Evolutionary conservation across 2,888 invertebrate genomes (phyloP).

Genomic region (Bugula neritina): DNA sequence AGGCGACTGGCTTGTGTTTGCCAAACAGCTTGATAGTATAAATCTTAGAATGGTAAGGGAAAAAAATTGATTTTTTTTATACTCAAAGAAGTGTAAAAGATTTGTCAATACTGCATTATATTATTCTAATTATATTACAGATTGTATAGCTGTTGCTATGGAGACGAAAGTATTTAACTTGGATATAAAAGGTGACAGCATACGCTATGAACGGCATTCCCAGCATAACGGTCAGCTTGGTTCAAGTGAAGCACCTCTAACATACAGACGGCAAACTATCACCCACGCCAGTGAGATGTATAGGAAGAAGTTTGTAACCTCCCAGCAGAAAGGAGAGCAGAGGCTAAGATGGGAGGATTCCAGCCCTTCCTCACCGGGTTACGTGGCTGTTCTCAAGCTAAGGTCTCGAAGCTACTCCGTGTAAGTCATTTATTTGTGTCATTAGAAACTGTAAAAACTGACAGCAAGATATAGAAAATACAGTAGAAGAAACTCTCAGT

Average conservation of each 20-base stretch:
- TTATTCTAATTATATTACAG: no score
- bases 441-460: no score
- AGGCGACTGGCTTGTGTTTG: no score
- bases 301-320: neutral
- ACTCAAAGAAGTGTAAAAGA: neutral
- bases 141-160: neutral
- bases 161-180: neutral
- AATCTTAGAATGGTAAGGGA: no score
- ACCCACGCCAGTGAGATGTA: conserved; percentile 18
- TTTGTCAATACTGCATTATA: neutral
- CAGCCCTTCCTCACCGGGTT: neutral
- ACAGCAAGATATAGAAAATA: no score
- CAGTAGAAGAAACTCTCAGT: no score
- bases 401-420: neutral
- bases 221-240: neutral
- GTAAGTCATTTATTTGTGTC: neutral
- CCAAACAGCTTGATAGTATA: no score
- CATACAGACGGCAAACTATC: conserved; percentile 7
- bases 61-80: neutral
- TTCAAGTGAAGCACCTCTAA: neutral
- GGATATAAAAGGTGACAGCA: neutral
- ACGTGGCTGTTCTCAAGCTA: neutral
- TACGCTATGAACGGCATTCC: neutral
- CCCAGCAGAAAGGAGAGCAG: neutral
- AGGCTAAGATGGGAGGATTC: neutral